Evolutionary conservation across 2,797 vertebrate species (phyloP), one percentile per base, ranked within the genome.

Genomic region (Sebastes vulpes): DNA sequence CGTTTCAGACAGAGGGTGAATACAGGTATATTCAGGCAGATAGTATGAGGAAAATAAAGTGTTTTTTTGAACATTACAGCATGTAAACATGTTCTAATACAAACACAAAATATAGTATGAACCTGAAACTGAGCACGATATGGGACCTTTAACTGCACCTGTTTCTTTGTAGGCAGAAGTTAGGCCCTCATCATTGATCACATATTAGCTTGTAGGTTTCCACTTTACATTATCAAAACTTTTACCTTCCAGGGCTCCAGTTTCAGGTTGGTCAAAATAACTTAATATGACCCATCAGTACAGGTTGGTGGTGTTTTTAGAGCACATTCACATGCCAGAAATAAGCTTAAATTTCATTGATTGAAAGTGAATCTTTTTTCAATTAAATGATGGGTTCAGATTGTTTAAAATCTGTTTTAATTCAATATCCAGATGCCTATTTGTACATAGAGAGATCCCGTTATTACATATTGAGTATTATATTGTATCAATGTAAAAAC

Each of bases 71-170:
- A 35, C 32, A 35, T 35, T 35, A 35, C 32, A 35, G 32, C 32
- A 11, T 11, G 10, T 35, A 4, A 35, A 35, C 32, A 35, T 35
- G 32, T 35, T 35, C 0, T 35, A 35, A 0, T 35, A 35, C 0
- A 35, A 35, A 35, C 32, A 35, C 32, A 35, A 35, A 35, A 35
- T 35, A 35, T 11, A 35, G 32, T 35, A 35, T 35, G 32, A 35
- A 35, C 32, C 32, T 35, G 32, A 35, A 35, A 35, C 11, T 35
- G 32, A 35, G 32, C 32, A 35, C 32, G 2, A 35, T 35, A 11
- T 11, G 32, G 32, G 32, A 35, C 32, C 32, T 35, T 35, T 35
- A 35, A 35, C 0, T 10, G 67, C 42, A 71, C 52, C 53, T 72
- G 23, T 23, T 12, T 29, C 1, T n/a, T 11, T 28, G 2, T 31